A percentile compares a stretch with the other conserved stretches of the same genome.
These are phyloP conservation scores for Timema podura DNA, from an alignment of 2,888 invertebrate genomes.

Conservation along the genomic window DNA sequence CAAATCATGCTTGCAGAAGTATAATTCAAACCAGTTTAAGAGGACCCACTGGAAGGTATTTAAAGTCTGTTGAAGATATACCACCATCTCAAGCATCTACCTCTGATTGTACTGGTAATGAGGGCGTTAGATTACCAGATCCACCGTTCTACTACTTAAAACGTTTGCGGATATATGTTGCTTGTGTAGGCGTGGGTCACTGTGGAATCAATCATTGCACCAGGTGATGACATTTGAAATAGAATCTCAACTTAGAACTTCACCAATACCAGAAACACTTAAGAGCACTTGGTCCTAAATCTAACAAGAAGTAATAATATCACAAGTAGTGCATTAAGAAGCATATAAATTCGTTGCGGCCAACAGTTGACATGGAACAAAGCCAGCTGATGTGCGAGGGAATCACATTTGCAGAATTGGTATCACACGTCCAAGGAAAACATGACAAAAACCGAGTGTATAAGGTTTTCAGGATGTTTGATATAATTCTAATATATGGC, in stretches of 20 bases:
- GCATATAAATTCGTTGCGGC: neutral
- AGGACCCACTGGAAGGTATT: neutral
- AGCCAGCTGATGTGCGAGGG: neutral
- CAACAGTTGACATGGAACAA: neutral
- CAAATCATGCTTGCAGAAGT: neutral
- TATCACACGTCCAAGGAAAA: neutral
- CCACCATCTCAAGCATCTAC: neutral
- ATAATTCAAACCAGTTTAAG: conserved; percentile 2
- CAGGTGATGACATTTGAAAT: conserved; percentile 4
- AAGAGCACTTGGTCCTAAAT: neutral
- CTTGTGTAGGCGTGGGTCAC: conserved; percentile 5
- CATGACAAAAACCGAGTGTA: neutral
- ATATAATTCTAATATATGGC: neutral
- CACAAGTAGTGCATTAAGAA: conserved; percentile 8
- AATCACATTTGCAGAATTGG: neutral
- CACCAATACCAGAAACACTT: neutral
- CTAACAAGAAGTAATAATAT: neutral
- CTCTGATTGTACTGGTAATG: neutral
- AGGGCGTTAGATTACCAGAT: neutral
- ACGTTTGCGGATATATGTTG: conserved; percentile 1
- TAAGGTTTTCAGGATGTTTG: neutral
- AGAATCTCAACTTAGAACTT: neutral
- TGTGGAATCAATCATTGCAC: conserved; percentile 1
- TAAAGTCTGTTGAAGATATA: neutral
- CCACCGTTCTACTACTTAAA: conserved; percentile 1